Evolutionary conservation across 2,113 vertebrate genomes (phyloP).

Genomic region (Caretta caretta): DNA sequence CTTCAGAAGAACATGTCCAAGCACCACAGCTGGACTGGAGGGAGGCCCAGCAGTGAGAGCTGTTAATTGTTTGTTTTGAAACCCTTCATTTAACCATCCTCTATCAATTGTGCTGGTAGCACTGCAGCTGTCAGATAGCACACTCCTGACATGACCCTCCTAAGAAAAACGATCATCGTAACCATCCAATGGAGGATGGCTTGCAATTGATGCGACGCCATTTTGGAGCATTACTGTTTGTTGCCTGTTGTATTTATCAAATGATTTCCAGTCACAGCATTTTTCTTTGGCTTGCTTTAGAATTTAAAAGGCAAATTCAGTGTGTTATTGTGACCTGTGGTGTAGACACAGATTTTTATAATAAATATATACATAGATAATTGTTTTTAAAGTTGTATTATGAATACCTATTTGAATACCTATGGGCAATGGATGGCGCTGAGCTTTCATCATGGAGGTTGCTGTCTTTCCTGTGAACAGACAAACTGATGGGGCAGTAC

Average conservation of each 20-base stretch:
- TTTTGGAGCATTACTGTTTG: neutral
- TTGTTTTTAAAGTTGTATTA: neutral
- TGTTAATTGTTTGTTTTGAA: neutral
- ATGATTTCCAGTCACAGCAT: neutral
- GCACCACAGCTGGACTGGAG: slow-evolving; percentile 30
- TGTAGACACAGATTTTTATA: neutral
- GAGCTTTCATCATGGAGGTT: neutral
- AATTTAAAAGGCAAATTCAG: neutral
- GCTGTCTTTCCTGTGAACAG: neutral
- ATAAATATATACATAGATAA: neutral
- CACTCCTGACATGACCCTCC: neutral
- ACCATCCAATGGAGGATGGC: neutral
- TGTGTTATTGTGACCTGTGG: neutral
- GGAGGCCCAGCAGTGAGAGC: neutral
- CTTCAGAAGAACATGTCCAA: neutral
- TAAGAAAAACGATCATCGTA: neutral
- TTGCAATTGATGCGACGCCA: neutral
- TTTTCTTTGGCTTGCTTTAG: neutral
- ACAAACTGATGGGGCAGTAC: neutral
- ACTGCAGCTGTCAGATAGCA: neutral
- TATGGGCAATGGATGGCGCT: neutral
- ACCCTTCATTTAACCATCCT: slow-evolving; percentile 50
- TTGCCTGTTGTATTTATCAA: neutral
- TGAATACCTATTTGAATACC: neutral
- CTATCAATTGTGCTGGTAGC: neutral